phyloP scores from a whole-genome alignment of 2,113 vertebrate species.

The Syngnathus typhle region DNA sequence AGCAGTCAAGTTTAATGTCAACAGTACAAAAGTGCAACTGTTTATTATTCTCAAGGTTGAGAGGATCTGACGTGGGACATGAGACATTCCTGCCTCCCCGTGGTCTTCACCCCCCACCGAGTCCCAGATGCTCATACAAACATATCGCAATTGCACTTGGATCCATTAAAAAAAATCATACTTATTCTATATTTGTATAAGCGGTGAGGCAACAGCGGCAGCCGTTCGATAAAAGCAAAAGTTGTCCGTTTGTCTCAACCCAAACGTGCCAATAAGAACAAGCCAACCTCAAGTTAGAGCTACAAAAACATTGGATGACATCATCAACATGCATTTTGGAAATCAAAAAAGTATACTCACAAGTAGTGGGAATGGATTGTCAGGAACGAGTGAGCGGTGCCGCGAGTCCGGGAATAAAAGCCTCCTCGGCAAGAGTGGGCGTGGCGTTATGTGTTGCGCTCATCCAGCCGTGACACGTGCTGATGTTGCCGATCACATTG shows the following conservation, averaged over 20 bases:
- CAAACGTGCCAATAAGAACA: no score
- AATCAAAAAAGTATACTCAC: constrained; percentile 54
- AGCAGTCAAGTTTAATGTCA: constrained; percentile 6
- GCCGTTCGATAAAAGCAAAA: no score
- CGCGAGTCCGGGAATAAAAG: constrained; percentile 51
- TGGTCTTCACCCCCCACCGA: neutral
- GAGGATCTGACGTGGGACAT: neutral
- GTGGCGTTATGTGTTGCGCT: constrained; percentile 31
- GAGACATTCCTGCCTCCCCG: constrained; percentile 7
- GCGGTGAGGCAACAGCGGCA: no score
- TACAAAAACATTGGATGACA: no score
- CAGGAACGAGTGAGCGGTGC: constrained; percentile 17
- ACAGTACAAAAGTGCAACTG: constrained; percentile 32
- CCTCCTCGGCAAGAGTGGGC: constrained; percentile 38
- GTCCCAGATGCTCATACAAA: neutral
- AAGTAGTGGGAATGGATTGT: constrained; percentile 19
- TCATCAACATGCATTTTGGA: neutral
- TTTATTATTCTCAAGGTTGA: constrained; percentile 21
- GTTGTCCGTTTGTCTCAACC: no score
- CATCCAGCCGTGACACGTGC: constrained; percentile 1
- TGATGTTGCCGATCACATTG: constrained; percentile 2
- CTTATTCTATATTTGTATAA: no score
- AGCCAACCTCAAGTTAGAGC: no score
- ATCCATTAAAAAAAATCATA: neutral
- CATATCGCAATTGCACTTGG: neutral